Conservation (phyloP, 2,113 vertebrate genomes). For the Lepisosteus oculatus region DNA sequence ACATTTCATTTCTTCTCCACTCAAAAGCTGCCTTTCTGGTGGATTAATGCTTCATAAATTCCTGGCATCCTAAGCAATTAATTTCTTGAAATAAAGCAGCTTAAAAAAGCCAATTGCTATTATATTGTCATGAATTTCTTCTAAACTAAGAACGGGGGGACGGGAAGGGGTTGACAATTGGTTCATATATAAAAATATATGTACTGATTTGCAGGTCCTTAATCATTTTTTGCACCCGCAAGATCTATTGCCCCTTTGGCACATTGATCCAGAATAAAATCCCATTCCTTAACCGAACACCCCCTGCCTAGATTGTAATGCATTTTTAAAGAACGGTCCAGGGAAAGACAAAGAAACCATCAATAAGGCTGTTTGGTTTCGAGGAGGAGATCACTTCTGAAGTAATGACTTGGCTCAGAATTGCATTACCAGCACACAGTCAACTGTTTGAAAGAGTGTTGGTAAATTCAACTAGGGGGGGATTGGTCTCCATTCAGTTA, state of each 20-base stretch:
- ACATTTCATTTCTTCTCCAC: conserved; percentile 2
- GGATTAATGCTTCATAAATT: conserved; percentile 10
- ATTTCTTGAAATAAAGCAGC: conserved; percentile 8
- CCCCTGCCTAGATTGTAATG: background rate
- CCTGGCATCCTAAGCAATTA: conserved; percentile 11
- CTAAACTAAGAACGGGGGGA: conserved; percentile 19
- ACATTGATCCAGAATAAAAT: no score
- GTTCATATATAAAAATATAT: conserved; percentile 20
- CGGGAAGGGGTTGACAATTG: background rate
- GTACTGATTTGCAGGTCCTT: no score
- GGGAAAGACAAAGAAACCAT: background rate
- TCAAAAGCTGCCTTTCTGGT: conserved; percentile 17
- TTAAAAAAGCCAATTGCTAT: no score
- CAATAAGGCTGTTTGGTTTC: background rate
- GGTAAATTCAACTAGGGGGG: no score
- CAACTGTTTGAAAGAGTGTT: background rate
- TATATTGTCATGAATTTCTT: conserved; percentile 1
- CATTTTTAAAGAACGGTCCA: background rate
- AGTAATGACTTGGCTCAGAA: background rate
- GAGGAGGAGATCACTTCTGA: background rate
- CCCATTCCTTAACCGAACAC: no score
- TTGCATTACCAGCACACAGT: background rate
- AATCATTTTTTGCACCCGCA: no score
- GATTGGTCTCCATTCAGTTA: background rate
- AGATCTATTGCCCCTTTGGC: no score